phyloP scores from a whole-genome alignment of 2,888 invertebrate species.

The Caenorhabditis wallacei region DNA sequence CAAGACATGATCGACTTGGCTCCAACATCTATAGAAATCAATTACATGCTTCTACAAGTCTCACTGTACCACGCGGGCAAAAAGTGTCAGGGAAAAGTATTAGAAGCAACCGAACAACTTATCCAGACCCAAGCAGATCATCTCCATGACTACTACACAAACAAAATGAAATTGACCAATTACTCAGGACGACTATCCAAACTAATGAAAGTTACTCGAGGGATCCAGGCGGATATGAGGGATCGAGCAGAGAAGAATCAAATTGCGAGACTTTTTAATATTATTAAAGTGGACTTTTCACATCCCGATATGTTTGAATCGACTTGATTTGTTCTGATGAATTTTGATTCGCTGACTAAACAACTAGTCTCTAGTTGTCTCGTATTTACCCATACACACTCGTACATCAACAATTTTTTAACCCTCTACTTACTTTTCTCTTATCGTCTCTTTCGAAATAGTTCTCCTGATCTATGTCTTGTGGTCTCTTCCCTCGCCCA shows the following conservation, averaged over 20 bases:
- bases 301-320: constrained; percentile 55
- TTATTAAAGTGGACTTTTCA: constrained; percentile 42
- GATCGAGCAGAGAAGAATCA: constrained; percentile 44
- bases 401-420: too few species aligned
- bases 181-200: constrained; percentile 67
- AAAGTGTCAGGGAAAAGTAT: constrained; percentile 33
- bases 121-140: constrained; percentile 50
- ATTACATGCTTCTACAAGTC: constrained; percentile 63
- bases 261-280: constrained; percentile 39
- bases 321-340: not conserved
- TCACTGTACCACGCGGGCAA: constrained; percentile 60
- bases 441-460: constrained; percentile 3
- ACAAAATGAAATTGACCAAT: constrained; percentile 50
- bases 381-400: too few species aligned
- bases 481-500: constrained; percentile 8
- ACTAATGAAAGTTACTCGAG: constrained; percentile 65
- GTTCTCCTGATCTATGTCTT: constrained; percentile 18
- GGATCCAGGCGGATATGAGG: constrained; percentile 59
- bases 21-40: constrained; percentile 55
- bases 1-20: constrained; percentile 45
- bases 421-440: not conserved
- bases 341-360: not conserved
- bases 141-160: constrained; percentile 63
- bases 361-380: constrained; percentile 14
- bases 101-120: constrained; percentile 39